These are phyloP conservation scores for Kradibia gibbosae DNA, from an alignment of 1,140 invertebrate genomes.

Conservation along the genomic window DNA sequence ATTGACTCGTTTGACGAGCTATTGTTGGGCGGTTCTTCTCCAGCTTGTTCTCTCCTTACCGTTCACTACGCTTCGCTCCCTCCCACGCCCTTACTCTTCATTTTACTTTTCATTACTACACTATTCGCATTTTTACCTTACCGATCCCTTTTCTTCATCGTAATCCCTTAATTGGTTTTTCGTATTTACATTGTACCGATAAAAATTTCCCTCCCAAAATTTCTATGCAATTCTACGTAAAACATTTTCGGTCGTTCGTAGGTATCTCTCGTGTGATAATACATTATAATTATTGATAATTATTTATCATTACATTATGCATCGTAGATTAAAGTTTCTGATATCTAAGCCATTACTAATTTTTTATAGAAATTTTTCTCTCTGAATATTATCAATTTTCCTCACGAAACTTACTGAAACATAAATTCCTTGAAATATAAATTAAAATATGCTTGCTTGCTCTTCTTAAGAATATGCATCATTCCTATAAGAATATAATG, in stretches of 20 bases:
- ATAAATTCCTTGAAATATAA: too few relatives aligned
- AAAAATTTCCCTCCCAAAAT: not conserved
- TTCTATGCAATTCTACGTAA: not conserved
- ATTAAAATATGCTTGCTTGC: too few relatives aligned
- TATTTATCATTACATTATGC: too few relatives aligned
- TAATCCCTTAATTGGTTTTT: conserved; percentile 27
- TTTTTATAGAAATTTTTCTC: too few relatives aligned
- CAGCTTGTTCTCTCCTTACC: not conserved
- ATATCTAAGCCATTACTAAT: too few relatives aligned
- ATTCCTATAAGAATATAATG: too few relatives aligned
- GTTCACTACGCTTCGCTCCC: not conserved
- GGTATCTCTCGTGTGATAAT: too few relatives aligned
- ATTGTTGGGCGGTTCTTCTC: conserved; percentile 34
- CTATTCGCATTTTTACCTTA: conserved; percentile 9
- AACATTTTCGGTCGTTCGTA: not conserved
- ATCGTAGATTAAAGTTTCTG: too few relatives aligned
- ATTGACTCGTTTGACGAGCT: conserved; percentile 49
- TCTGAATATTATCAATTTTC: too few relatives aligned
- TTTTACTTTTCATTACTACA: not conserved
- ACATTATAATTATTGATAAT: too few relatives aligned
- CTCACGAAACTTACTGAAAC: too few relatives aligned
- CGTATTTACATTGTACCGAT: not conserved
- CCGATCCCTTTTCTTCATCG: not conserved
- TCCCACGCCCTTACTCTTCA: not conserved
- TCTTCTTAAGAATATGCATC: too few relatives aligned